Evolutionary conservation across 1,140 invertebrate species (phyloP), one percentile per base, ranked within the genome.

Genomic region (Arctopsyche grandis): DNA sequence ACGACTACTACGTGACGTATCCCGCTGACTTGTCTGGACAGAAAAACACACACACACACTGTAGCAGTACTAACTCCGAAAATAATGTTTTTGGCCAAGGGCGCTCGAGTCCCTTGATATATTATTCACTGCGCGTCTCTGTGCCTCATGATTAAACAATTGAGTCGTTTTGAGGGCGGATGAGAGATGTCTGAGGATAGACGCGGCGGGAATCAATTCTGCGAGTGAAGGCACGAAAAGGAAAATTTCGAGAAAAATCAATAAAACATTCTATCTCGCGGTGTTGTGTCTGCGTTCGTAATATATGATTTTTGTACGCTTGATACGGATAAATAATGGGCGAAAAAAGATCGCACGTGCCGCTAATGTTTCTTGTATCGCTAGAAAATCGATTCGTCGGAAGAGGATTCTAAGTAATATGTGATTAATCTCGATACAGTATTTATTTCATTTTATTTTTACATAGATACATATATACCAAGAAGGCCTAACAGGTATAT

Each of bases 61-160:
- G 16, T 9, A 58, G 16, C 7, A 29, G 14, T 22, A 22, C 9
- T n/a, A 26, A 66, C 24, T 26, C 63, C 10, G 63, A 66, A 66
- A 66, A 66, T 66, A 66, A 66, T 29, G 24, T 66, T 24, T 66
- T 66, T 66, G 21, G 21, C 21, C n/a, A 3, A 12, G 22, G 63
- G 63, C 63, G 3, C 24, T 66, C 63, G 63, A 22, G 24, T 24
- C 63, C 63, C 58, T 66, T 26, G 26, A 22, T 66, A 22, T 26
- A 66, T 66, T 66, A 66, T 66, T 66, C 63, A 66, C 21, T 9
- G 19, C 63, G 9, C 63, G 58, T 60, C 58, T 0, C 21, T 60
- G 58, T 60, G 21, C 21, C 24, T 66, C 48, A 52, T 52, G 48
- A 52, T 52, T 52, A 52, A 52, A 52, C 16, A 52, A 52, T 52